Conservation (phyloP, 2,113 vertebrate species). For the Austrofundulus limnaeus region DNA sequence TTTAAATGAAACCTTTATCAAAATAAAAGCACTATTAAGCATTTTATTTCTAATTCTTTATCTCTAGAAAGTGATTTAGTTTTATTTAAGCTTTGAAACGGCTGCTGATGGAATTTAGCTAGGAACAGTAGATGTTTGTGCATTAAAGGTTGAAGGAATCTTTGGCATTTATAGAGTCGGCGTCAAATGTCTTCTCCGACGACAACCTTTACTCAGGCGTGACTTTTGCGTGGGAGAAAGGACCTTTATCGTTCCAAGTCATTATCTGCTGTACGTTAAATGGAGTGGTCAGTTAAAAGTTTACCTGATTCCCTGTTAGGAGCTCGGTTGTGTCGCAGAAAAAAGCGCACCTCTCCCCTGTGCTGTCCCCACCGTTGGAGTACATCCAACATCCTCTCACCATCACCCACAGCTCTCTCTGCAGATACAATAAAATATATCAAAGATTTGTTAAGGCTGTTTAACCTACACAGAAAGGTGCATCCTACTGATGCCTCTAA, state of each 20-base stretch:
- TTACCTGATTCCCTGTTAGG: conserved; percentile 84
- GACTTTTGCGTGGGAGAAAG: neutral
- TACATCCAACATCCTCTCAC: conserved; percentile 91
- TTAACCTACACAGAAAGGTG: conserved; percentile 18
- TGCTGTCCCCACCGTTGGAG: conserved; percentile 89
- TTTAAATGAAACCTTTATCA: conserved; percentile 25
- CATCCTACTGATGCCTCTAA: conserved; percentile 16
- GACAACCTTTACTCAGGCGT: neutral
- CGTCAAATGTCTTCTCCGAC: conserved; percentile 39
- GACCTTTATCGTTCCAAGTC: neutral
- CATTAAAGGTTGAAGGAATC: conserved; percentile 26
- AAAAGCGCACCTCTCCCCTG: conserved; percentile 90
- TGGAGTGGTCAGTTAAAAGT: conserved; percentile 17
- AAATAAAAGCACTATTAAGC: conserved; percentile 1
- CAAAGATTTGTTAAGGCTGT: conserved; percentile 24
- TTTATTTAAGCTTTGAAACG: conserved; percentile 1
- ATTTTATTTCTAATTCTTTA: neutral
- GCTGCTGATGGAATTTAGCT: neutral
- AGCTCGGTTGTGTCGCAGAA: conserved; percentile 87
- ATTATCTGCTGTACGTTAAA: neutral
- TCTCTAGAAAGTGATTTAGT: neutral
- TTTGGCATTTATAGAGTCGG: conserved; percentile 28
- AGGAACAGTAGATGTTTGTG: neutral
- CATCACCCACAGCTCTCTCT: conserved; percentile 89
- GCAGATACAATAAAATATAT: conserved; percentile 3